Conservation (phyloP, 2,888 invertebrate genomes). For the Heliconius charithonia region DNA sequence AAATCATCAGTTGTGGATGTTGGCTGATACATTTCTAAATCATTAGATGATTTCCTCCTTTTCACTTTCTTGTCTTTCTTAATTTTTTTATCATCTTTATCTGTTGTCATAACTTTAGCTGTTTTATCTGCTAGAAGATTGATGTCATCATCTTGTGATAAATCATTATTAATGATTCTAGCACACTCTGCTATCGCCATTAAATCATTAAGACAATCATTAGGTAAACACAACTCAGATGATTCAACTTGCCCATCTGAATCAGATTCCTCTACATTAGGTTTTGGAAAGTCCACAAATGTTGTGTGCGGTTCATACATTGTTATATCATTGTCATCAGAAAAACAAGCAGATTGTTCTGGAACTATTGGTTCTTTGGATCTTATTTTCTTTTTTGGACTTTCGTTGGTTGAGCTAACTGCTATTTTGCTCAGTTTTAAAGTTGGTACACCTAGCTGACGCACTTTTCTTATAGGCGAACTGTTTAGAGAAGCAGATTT, state of each 20-base stretch:
- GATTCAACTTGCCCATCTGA: constrained; percentile 74
- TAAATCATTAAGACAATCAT: constrained; percentile 77
- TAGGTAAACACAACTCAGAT: constrained; percentile 73
- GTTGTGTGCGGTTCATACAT: constrained; percentile 81
- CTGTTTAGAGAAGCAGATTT: constrained; percentile 77
- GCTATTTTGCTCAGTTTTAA: constrained; percentile 62
- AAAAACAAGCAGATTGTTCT: constrained; percentile 60
- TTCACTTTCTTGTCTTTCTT: constrained; percentile 65
- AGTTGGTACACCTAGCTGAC: constrained; percentile 70
- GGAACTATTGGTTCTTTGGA: constrained; percentile 63
- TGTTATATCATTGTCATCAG: constrained; percentile 75
- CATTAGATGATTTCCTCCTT: constrained; percentile 74
- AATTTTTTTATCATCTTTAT: constrained; percentile 59
- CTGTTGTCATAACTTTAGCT: constrained; percentile 76
- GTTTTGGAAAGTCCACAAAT: constrained; percentile 66
- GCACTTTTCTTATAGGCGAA: constrained; percentile 78
- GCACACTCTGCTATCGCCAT: constrained; percentile 75
- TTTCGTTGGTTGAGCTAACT: constrained; percentile 72
- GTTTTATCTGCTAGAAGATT: constrained; percentile 75
- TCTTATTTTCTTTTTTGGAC: constrained; percentile 72
- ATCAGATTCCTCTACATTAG: constrained; percentile 76
- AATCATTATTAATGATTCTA: constrained; percentile 60
- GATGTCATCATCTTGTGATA: constrained; percentile 72
- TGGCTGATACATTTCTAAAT: constrained; percentile 77
- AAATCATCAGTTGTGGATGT: constrained; percentile 78